A percentile compares a stretch with the other conserved stretches of the same genome.
These are phyloP conservation scores for Lasioglossum figueresi DNA, from an alignment of 2,888 invertebrate species.

Conservation along the genomic window DNA sequence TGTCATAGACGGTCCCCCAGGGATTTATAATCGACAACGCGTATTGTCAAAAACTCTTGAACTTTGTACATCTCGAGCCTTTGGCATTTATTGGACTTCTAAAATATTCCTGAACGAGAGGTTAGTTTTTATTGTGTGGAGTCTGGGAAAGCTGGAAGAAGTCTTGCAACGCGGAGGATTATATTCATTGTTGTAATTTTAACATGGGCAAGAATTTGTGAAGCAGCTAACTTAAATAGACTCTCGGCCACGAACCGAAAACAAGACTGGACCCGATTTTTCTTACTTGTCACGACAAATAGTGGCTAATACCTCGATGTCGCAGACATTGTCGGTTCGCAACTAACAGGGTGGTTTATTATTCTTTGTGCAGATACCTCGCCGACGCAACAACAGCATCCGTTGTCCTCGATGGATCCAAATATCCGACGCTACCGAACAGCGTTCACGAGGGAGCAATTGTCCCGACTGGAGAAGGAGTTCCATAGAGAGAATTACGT, in stretches of 20 bases:
- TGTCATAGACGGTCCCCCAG: no score
- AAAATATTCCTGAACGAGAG: neutral
- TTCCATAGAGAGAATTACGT: conserved; percentile 99
- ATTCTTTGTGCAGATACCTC: conserved; percentile 33
- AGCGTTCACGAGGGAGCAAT: conserved; percentile 97
- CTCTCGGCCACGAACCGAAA: neutral
- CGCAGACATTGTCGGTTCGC: neutral
- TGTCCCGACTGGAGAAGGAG: conserved; percentile 96
- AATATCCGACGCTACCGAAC: conserved; percentile 96
- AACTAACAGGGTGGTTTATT: neutral
- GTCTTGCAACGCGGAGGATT: neutral
- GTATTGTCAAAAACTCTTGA: neutral
- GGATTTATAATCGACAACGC: no score
- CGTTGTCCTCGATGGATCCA: conserved; percentile 84
- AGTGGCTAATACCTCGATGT: neutral
- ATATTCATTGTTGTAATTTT: no score
- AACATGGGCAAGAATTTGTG: no score
- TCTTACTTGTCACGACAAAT: conserved; percentile 11
- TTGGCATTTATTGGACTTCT: neutral
- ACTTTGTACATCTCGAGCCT: neutral
- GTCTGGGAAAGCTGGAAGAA: neutral
- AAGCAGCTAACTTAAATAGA: no score
- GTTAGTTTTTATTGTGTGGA: neutral
- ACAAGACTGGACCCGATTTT: neutral
- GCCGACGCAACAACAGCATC: conserved; percentile 49